Evolutionary conservation across 2,797 vertebrate genomes (phyloP), one percentile per base, ranked within the genome.

Genomic region (Simalia tracyae): DNA sequence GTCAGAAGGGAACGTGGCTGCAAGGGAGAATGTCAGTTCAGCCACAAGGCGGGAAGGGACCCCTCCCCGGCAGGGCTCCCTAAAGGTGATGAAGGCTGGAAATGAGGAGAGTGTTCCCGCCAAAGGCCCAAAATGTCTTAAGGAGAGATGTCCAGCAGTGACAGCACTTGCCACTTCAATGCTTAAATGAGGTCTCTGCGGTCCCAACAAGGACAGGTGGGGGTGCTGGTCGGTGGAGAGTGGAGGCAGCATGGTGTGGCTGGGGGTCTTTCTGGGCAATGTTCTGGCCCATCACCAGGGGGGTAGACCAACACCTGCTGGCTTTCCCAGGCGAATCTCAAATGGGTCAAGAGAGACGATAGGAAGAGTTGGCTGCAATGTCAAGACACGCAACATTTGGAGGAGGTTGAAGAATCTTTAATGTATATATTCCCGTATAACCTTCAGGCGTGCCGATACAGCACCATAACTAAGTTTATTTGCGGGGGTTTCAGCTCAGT

Each of bases 1-100:
- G 60, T 94, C 92, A 86, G 22, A 92, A 68, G 88, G 17, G 68
- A 31, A 17, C 86, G 92, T 92, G 93, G 91, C 90, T 93, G 89
- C 94, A 89, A 95, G 72, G 66, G 6, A 26, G 72, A 11, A 15
- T 8, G 36, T 60, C 0, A 68, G 15, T 0, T 50, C 88, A 91
- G 91, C 93, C 56, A 7, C 86, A 54, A 54, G 50, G 72, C 93
- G 91, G 61, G 60, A 81, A 11, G 54, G n/a, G 5, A 50, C 36
- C 87, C 88, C 63, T 36, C 93, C 85, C 12, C 91, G 88, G 36
- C 87, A 60, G 22, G 36, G 93, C 54, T 86, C 28, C 5, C 54
- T n/a, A 57, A 93, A 66, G 42, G 1, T 76, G 19, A 68, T 92
- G 91, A 76, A 93, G 89, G 84, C 19, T 61, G 31, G 50, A 56